Percentiles rank a stretch among this genome's conserved stretches.
phyloP scores from a whole-genome alignment of 2,888 invertebrate species.

The Eupithecia abbreviata region DNA sequence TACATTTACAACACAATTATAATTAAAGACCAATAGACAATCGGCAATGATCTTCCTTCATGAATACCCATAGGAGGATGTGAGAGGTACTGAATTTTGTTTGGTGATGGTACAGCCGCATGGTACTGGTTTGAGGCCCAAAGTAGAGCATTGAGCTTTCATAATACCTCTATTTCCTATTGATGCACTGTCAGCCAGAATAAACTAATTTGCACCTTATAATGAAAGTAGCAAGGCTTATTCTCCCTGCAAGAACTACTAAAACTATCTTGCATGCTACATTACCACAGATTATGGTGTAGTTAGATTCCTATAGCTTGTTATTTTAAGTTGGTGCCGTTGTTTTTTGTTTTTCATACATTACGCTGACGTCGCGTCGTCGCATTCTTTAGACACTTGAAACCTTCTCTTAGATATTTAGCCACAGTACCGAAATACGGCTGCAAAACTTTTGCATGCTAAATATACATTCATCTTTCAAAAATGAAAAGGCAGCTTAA shows the following conservation, averaged over 20 bases:
- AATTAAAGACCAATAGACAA: constrained; percentile 10
- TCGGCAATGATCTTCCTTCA: constrained; percentile 9
- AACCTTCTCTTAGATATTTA: neutral
- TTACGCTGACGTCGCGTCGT: neutral
- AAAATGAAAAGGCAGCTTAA: neutral
- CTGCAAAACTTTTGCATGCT: neutral
- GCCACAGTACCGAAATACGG: neutral
- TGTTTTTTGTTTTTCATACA: neutral
- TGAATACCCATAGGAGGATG: constrained; percentile 26
- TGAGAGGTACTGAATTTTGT: constrained; percentile 29
- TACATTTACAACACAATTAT: too few relatives aligned
- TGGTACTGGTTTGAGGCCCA: constrained; percentile 14
- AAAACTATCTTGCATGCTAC: constrained; percentile 19
- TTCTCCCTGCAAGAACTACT: constrained; percentile 11
- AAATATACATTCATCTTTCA: neutral
- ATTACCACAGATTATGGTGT: neutral
- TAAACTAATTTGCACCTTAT: constrained; percentile 26
- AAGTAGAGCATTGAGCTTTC: constrained; percentile 19
- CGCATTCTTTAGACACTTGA: neutral
- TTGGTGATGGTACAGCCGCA: constrained; percentile 39
- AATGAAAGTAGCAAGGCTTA: constrained; percentile 11
- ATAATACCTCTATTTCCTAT: constrained; percentile 4
- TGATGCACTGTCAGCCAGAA: constrained; percentile 5
- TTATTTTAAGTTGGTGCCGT: neutral
- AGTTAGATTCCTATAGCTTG: constrained; percentile 2